A percentile compares a stretch with the other conserved stretches of the same genome.
phyloP scores from a whole-genome alignment of 2,113 vertebrate genomes.

The Morphnarchus princeps region DNA sequence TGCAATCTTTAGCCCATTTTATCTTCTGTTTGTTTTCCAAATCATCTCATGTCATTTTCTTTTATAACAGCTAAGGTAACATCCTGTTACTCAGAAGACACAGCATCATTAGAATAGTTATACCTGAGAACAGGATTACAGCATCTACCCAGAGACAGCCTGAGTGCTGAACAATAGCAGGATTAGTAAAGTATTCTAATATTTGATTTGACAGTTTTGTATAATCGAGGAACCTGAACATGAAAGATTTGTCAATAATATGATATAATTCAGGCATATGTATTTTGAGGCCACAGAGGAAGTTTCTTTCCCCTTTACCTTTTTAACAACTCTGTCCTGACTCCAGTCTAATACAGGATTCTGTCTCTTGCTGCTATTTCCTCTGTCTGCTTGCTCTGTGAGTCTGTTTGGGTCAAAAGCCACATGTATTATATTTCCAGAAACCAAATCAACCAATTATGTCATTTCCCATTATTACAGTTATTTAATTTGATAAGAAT shows the following conservation, averaged over 20 bases:
- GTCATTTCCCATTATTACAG: constrained; percentile 38
- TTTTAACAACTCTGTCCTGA: background rate
- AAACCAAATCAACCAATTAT: constrained; percentile 35
- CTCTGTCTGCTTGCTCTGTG: background rate
- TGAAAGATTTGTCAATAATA: background rate
- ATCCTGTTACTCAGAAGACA: background rate
- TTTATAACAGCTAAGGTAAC: background rate
- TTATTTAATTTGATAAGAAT: constrained; percentile 1
- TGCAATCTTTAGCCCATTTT: background rate
- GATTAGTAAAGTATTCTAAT: background rate
- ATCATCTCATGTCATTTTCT: background rate
- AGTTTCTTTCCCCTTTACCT: background rate
- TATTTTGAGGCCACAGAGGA: background rate
- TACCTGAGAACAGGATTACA: background rate
- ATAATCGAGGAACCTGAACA: background rate
- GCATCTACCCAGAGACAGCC: background rate
- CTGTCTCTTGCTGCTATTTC: constrained; percentile 11
- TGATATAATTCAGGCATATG: background rate
- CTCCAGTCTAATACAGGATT: background rate
- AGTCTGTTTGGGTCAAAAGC: constrained; percentile 15
- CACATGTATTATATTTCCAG: background rate
- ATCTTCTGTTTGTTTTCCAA: background rate
- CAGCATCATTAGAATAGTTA: background rate
- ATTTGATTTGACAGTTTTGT: background rate
- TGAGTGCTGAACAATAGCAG: background rate